Base-by-base conservation (phyloP, 2,888 invertebrate species). In the Embidobia sp. region DNA sequence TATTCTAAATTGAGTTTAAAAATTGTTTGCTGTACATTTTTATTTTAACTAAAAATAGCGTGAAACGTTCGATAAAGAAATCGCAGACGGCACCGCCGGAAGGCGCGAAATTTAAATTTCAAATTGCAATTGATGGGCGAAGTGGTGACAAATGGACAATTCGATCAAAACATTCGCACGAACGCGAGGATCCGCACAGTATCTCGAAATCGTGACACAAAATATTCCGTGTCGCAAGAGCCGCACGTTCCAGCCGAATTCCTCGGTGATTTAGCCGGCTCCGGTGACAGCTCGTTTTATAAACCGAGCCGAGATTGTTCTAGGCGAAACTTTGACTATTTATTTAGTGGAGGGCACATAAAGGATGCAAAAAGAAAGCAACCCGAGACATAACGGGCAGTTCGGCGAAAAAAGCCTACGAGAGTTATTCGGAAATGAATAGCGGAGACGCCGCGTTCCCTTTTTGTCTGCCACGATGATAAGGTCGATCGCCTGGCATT, bases 201-300 rank as follows among this genome's bases (percentile, higher is more conserved):
- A 59, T 74, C 66, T 66, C 53, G 66, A 59, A 66, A 66, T 74
- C 59, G 51, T 66, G 73, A 66, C 59, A 33, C 59, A 35, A 66
- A 74, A 53, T 74, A 51, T 74, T 33, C 37, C 13, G 18, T 75
- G 63, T 69, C 67, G 69, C 69, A 75, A 75, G 3, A 22, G 22
- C 18, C 10, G 2, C 29, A 5, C 19, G 19, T n/a, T 51, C 35
- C 48, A 2, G 46, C 37, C 35, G 26, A 61, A 75, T 67, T 75
- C 53, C 8, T 26, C 61, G 53, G 19, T 44, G 57, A 48, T 55
- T 74, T 57, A 37, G 29, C 10, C 44, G 42, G 63, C 7, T 29
- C n/a, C 15, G 40, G 29, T 48, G 63, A 55, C 63, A 48, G 44
- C 55, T 29, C 46, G 53, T 19, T 35, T 66, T 35, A 51, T 44